These are phyloP conservation scores for Neosalanx taihuensis DNA, from an alignment of 2,797 vertebrate species.

Conservation along the genomic window DNA sequence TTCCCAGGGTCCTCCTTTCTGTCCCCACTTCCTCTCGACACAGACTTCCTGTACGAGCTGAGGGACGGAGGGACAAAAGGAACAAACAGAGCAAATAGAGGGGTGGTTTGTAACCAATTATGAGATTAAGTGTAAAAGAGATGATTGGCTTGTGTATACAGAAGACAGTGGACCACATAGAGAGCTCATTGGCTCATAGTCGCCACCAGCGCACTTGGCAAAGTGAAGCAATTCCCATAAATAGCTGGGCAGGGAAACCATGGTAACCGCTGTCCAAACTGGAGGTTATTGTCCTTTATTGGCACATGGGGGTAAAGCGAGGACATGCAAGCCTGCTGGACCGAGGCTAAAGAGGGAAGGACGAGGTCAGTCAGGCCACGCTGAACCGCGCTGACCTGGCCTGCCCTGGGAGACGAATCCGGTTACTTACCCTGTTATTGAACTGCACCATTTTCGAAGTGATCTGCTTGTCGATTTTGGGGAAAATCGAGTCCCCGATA, in stretches of 20 bases:
- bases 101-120: no score
- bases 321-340: not conserved
- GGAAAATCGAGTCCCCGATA: conserved; percentile 86
- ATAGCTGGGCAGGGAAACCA: not conserved
- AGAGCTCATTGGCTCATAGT: not conserved
- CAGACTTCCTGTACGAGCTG: conserved; percentile 88
- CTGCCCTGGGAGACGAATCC: not conserved
- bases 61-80: conserved; percentile 12
- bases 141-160: not conserved
- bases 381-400: not conserved
- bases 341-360: no score
- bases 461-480: conserved; percentile 80
- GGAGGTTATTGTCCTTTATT: conserved; percentile 1
- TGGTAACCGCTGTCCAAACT: not conserved
- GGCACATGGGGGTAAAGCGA: not conserved
- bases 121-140: not conserved
- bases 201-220: no score
- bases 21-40: conserved; percentile 88
- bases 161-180: not conserved
- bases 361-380: no score
- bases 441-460: conserved; percentile 94
- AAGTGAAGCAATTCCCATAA: not conserved
- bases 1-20: conserved; percentile 96
- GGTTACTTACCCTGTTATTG: conserved; percentile 82
- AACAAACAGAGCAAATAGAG: no score